Evolutionary conservation across 1,140 invertebrate genomes (phyloP), one percentile per base, ranked within the genome.

Genomic region (Mya arenaria): DNA sequence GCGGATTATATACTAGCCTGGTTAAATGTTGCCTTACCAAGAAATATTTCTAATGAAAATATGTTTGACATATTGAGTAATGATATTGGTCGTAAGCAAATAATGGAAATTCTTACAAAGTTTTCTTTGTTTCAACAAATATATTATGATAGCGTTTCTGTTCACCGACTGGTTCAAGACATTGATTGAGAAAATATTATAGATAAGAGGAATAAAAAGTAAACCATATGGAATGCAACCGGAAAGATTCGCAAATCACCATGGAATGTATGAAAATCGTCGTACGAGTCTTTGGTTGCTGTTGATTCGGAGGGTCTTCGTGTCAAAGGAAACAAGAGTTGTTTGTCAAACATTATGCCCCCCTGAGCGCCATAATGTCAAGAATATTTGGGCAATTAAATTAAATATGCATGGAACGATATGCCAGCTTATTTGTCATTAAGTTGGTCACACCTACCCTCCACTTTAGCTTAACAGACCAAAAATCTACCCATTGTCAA

Each of bases 141-240:
- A 23, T 5, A 23, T 34, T 5, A 32, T 19, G 25, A 34, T 4
- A 44, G n/a, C 23, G n/a, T 28, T 28, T 37, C 25, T 15, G 65
- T 81, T 0, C 79, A 82, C 44, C 71, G 79, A 62, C 23, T 73
- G 34, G 79, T 82, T 6, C 79, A 82, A 37, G 78, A 81, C 23
- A 68, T 81, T 28, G 52, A 72, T 17, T 72, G 78, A 66, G 44
- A 66, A 28, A 63, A 44, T 28, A 13, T 82, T 0, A 36, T 8
- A 52, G 30, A 63, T 63, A 30, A 25, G 23, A 36, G 52, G 4
- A 25, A 72, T 15, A 32, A 39, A n/a, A 34, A 17, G 36, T 8
- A 15, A 25, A 37, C 68, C 25, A n/a, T 82, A 15, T 41, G 68
- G 17, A 56, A 32, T 68, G 62, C 79, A 25, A 56, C 30, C 17